phyloP scores from a whole-genome alignment of 2,888 invertebrate species.

The Hemaris fuciformis region DNA sequence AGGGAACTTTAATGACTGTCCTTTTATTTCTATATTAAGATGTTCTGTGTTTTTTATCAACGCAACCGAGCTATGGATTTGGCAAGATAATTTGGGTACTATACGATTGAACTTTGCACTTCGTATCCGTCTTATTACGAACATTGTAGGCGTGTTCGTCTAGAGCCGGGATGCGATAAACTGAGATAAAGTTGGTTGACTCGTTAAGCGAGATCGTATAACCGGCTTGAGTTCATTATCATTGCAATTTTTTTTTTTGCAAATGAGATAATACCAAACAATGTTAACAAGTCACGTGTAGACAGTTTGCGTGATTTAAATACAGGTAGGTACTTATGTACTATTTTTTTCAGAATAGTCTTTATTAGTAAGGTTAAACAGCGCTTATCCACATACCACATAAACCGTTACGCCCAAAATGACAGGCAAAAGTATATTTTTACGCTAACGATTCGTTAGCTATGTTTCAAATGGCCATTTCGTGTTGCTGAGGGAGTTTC shows the following conservation, averaged over 20 bases:
- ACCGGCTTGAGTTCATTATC: neutral
- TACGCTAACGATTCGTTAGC: too few relatives aligned
- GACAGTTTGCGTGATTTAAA: neutral
- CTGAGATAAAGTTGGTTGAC: conserved; percentile 34
- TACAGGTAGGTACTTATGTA: too few relatives aligned
- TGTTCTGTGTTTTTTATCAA: conserved; percentile 29
- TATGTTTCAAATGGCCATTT: too few relatives aligned
- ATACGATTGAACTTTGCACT: conserved; percentile 21
- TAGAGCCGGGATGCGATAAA: conserved; percentile 27
- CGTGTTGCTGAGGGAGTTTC: too few relatives aligned
- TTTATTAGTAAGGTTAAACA: too few relatives aligned
- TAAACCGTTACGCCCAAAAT: too few relatives aligned
- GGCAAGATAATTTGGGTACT: conserved; percentile 12
- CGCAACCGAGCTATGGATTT: conserved; percentile 32
- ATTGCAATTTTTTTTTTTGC: neutral
- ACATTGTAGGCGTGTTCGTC: conserved; percentile 40
- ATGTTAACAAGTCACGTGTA: neutral
- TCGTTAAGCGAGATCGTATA: conserved; percentile 6
- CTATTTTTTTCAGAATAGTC: too few relatives aligned
- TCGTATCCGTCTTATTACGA: conserved; percentile 39
- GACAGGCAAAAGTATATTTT: too few relatives aligned
- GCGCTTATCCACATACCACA: too few relatives aligned
- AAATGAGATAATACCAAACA: neutral
- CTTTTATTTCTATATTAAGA: conserved; percentile 52
- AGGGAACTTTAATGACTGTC: conserved; percentile 77